These are phyloP conservation scores for Gavialis gangeticus DNA, from an alignment of 2,113 vertebrate genomes.

Conservation along the genomic window DNA sequence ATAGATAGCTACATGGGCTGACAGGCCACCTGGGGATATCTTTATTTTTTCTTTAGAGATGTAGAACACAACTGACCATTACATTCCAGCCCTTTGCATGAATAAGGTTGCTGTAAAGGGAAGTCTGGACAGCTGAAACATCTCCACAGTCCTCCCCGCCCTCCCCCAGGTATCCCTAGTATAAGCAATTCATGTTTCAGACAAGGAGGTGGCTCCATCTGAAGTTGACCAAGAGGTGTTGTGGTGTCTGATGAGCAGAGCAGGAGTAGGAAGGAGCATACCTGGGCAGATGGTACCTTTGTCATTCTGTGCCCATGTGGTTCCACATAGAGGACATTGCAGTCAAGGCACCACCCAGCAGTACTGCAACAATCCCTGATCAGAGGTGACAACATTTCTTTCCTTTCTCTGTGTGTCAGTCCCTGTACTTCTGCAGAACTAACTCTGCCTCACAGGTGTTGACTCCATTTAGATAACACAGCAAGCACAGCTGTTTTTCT, in stretches of 20 bases:
- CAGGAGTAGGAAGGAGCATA: background rate
- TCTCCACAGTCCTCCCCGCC: background rate
- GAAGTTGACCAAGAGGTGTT: background rate
- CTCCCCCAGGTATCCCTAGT: background rate
- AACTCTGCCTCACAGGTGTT: background rate
- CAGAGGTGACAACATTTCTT: background rate
- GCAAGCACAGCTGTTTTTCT: background rate
- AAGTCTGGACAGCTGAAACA: background rate
- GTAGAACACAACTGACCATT: background rate
- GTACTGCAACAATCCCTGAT: background rate
- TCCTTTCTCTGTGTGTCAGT: background rate
- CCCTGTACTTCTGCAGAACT: background rate
- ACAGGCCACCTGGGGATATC: fast-evolving
- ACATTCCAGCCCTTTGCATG: fast-evolving
- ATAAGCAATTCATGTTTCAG: background rate
- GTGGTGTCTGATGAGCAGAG: background rate
- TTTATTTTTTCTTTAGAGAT: background rate
- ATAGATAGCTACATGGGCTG: background rate
- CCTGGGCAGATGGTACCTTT: background rate
- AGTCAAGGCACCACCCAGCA: background rate
- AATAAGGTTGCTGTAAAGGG: background rate
- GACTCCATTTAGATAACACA: background rate
- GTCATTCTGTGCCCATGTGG: background rate
- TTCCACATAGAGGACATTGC: background rate
- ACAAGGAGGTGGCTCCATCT: background rate